Evolutionary conservation across 1,140 invertebrate species (phyloP).

Genomic region (Neuroterus valhalla): DNA sequence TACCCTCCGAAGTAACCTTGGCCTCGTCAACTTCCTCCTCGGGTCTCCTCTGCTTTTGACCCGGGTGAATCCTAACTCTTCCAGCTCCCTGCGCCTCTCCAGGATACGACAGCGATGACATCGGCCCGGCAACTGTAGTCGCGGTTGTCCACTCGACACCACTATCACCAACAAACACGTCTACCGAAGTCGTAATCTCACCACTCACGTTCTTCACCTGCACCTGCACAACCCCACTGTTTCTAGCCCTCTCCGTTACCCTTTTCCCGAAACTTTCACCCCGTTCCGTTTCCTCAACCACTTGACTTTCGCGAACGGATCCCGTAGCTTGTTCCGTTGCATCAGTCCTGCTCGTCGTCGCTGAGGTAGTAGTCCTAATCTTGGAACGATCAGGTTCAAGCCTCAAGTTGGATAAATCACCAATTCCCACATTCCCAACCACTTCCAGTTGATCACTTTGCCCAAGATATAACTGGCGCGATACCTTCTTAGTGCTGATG

Average conservation of each 20-base stretch:
- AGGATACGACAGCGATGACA: constrained; percentile 68
- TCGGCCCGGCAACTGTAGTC: constrained; percentile 68
- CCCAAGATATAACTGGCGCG: neutral
- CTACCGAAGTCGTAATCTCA: constrained; percentile 35
- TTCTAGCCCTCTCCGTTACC: constrained; percentile 45
- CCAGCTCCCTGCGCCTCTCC: constrained; percentile 64
- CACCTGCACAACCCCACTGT: constrained; percentile 44
- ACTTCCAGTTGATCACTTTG: neutral
- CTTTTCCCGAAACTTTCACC: constrained; percentile 31
- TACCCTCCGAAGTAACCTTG: constrained; percentile 49
- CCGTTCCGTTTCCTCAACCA: constrained; percentile 29
- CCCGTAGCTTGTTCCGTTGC: constrained; percentile 36
- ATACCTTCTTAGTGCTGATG: neutral
- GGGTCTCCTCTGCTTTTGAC: constrained; percentile 49
- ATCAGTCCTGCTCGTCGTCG: constrained; percentile 41
- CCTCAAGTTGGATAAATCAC: neutral
- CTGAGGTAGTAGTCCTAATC: constrained; percentile 12
- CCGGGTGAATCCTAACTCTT: constrained; percentile 59
- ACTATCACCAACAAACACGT: constrained; percentile 49
- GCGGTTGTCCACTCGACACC: constrained; percentile 61
- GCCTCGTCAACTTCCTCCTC: constrained; percentile 46
- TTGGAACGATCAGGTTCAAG: neutral
- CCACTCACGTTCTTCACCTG: constrained; percentile 45
- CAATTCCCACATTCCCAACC: neutral
- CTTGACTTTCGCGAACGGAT: constrained; percentile 41